A percentile compares a stretch with the other conserved stretches of the same genome.
Conservation (phyloP, 2,888 invertebrate genomes). For the Sinodicranocentrus sp. region DNA sequence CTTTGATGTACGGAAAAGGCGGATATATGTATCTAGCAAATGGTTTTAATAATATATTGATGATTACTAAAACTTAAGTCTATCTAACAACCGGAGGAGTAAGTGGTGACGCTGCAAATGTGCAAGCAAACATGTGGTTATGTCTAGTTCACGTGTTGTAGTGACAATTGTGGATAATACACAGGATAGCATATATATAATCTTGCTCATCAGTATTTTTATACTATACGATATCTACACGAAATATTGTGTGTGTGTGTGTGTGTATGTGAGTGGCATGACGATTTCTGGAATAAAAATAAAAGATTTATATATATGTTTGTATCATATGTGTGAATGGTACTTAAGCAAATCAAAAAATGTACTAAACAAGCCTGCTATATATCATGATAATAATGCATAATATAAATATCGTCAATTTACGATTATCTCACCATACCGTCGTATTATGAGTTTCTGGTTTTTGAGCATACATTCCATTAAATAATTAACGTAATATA, state of each 20-base stretch:
- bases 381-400: neutral
- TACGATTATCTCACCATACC: conserved; percentile 40
- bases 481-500: conserved; percentile 31
- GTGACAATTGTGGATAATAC: conserved; percentile 22
- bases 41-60: neutral
- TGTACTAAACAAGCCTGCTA: conserved; percentile 17
- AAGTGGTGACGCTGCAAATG: conserved; percentile 3
- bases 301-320: conserved; percentile 40
- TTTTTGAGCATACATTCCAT: conserved; percentile 67
- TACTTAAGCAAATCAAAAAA: conserved; percentile 41
- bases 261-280: conserved; percentile 61
- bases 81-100: conserved; percentile 19
- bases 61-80: neutral
- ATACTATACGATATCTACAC: conserved; percentile 8
- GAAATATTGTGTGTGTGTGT: conserved; percentile 15
- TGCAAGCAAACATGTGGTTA: neutral
- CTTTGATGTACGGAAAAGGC: neutral
- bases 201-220: neutral
- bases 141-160: neutral
- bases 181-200: conserved; percentile 1
- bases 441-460: conserved; percentile 41
- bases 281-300: conserved; percentile 58
- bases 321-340: conserved; percentile 34
- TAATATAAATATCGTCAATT: conserved; percentile 43
- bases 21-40: neutral